Percentiles rank a stretch among this genome's conserved stretches.
phyloP scores from a whole-genome alignment of 2,797 vertebrate genomes.

The Micromesistius poutassou region DNA sequence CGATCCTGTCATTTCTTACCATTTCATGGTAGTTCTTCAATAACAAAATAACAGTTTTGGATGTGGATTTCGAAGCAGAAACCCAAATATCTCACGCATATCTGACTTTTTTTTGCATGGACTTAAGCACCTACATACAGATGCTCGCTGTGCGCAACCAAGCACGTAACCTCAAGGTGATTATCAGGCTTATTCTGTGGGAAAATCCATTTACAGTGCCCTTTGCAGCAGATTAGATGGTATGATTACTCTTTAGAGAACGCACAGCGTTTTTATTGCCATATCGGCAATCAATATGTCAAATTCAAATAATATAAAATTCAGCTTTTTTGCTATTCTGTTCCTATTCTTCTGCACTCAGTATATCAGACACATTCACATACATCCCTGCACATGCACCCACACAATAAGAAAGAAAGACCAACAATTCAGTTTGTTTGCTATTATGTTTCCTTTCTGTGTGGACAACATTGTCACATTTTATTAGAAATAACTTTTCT shows the following conservation, averaged over 20 bases:
- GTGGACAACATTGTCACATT: too few species aligned
- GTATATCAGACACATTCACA: neutral
- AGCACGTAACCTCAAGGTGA: conserved; percentile 42
- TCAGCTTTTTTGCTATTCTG: conserved; percentile 34
- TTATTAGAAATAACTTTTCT: too few species aligned
- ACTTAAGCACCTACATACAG: conserved; percentile 37
- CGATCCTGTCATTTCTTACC: too few species aligned
- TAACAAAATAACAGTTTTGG: too few species aligned
- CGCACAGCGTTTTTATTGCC: conserved; percentile 52
- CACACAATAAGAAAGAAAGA: neutral
- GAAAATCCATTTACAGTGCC: conserved; percentile 54
- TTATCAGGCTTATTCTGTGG: conserved; percentile 50
- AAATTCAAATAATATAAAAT: too few species aligned
- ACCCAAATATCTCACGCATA: too few species aligned
- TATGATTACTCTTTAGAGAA: conserved; percentile 65
- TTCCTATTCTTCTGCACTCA: conserved; percentile 1
- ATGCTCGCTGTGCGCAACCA: conserved; percentile 25
- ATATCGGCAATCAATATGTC: conserved; percentile 60
- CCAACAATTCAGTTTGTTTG: too few species aligned
- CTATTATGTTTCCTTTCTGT: too few species aligned
- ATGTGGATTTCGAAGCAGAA: too few species aligned
- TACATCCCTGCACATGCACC: neutral
- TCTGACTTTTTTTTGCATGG: conserved; percentile 18
- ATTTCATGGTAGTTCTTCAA: too few species aligned
- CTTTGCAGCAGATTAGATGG: conserved; percentile 51